Base-by-base conservation (phyloP, 2,888 invertebrate species). In the Chalcosyrphus nemorum region DNA sequence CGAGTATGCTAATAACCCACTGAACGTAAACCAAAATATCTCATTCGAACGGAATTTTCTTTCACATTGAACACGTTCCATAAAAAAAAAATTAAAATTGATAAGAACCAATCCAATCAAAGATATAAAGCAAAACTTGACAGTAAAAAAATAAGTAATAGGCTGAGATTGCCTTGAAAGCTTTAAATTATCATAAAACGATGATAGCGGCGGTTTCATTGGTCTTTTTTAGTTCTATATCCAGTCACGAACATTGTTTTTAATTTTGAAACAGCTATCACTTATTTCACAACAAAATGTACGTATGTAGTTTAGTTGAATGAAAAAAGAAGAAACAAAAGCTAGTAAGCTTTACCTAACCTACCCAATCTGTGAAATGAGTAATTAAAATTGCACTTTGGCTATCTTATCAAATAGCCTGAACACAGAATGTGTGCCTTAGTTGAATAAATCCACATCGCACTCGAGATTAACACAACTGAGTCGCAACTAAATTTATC, bases 371-470 rank as follows among this genome's bases (percentile, higher is more conserved):
- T 50, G 41, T 43, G 27, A 52, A 52, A 38, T n/a, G 17, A 52
- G 17, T 66, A 66, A 66, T 38, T 63, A 52, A 38, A 6, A 65
- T 15, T 15, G 11, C 54, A 45, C 38, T 9, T 57, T 11, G 6
- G 59, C 50, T 71, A 59, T 71, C 71, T 71, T 59, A 71, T 71
- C 71, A 47, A 9, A 21, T 4, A n/a, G 17, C 19, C 0, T 27
- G 29, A 5, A 7, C 7, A 6, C 7, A 4, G 27, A 35, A 45
- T 43, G 17, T 61, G 7, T 43, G 19, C 45, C 29, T 61, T 19
- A 61, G 9, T 43, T 4, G 9, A 43, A 15, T 56, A 21, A 56
- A 56, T 56, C 56, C 56, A 56, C 56, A 35, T 56, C 56, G 21
- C 35, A 70, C 57, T 57, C 4, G n/a, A 54, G 4, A 27, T 38